Evolutionary conservation across 2,113 vertebrate genomes (phyloP), one percentile per base, ranked within the genome.

Genomic region (Cyprinodon tularosa): DNA sequence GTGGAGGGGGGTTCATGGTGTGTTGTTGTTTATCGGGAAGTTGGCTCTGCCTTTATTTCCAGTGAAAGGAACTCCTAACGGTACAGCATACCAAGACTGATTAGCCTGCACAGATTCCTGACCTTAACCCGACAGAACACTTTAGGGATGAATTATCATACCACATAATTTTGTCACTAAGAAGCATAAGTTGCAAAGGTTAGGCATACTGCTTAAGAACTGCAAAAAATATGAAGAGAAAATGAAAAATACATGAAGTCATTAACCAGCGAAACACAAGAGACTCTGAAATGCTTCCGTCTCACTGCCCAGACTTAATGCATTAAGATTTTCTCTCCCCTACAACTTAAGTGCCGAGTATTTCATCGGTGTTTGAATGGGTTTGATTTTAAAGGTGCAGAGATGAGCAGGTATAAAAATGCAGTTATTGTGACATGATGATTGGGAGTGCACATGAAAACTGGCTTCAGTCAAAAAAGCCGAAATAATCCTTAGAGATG

Each of bases 151-250:
- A 29, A 29, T 29, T 29, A 29, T 29, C 29, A 29, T 29, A 29
- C 29, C 29, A 53, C 7, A 20, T 50, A 17, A 17, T 53, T 53
- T 53, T 53, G 48, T 53, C 48, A 53, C 5, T 1, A 5, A 53
- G 15, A 42, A 42, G 9, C 42, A 20, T 15, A 53, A 53, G 17
- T 53, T 15, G 14, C 15, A 20, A 53, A 53, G 15, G 15, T 7
- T 45, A 65, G 47, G 73, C 63, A 63, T 44, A 60, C 29, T 72
- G 37, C 5, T 42, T 50, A 76, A 68, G 29, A 80, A 45, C 62
- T 76, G 59, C 62, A 77, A 74, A 61, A 74, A 68, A 45, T 72
- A 82, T 68, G 72, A 20, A n/a, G 60, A 48, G 67, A 59, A 80
- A 78, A 80, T 62, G 4, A 53, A 71, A 66, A 29, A 60, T 6